Conservation (phyloP, 2,797 vertebrate genomes). For the Bucorvus abyssinicus region DNA sequence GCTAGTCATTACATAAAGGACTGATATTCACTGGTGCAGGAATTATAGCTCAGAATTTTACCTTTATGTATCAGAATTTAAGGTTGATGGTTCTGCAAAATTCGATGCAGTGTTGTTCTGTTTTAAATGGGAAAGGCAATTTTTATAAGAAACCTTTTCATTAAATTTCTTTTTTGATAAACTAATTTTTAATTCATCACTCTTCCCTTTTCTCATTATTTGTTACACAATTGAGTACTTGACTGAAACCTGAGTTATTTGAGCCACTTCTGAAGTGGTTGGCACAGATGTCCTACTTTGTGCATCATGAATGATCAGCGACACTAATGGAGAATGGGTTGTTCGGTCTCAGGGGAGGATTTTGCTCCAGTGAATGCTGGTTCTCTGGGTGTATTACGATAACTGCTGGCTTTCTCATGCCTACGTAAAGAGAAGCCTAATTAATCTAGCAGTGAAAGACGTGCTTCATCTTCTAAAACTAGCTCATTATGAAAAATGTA, state of each 20-base stretch:
- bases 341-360: background rate
- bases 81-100: background rate
- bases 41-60: conserved; percentile 8
- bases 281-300: background rate
- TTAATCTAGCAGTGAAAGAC: conserved; percentile 6
- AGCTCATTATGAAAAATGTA: conserved; percentile 19
- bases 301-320: background rate
- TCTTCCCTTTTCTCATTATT: background rate
- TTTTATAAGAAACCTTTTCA: background rate
- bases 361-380: background rate
- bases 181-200: background rate
- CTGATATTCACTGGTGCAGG: background rate
- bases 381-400: conserved; percentile 7
- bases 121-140: background rate
- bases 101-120: background rate
- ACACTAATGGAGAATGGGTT: background rate
- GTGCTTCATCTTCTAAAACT: conserved; percentile 4
- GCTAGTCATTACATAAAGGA: background rate
- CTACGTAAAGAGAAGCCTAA: background rate
- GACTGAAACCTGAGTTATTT: background rate
- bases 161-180: background rate
- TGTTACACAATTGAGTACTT: background rate
- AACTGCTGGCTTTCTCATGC: background rate
- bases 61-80: background rate
- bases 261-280: background rate